Conservation (phyloP, 23 tunicate species). For the Oikopleura albicans region DNA sequence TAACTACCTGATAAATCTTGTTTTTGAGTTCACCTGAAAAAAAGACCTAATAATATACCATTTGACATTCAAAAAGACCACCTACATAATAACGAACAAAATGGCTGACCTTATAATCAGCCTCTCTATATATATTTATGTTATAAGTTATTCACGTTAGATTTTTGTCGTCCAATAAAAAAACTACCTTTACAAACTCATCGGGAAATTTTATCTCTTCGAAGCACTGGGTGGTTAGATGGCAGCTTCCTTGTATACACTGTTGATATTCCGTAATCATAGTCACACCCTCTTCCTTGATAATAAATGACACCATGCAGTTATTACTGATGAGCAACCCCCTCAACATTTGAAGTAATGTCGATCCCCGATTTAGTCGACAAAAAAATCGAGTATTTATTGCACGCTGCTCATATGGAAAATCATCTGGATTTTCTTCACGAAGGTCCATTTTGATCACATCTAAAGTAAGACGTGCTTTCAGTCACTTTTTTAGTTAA, state of each 20-base stretch:
- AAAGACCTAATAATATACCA: too few species aligned
- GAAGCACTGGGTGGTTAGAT: not conserved
- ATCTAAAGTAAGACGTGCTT: too few species aligned
- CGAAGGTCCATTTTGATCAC: not conserved
- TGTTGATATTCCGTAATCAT: not conserved
- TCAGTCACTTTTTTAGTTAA: too few species aligned
- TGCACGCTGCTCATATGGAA: not conserved
- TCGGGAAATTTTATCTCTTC: constrained; percentile 2
- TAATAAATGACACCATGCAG: constrained; percentile 1
- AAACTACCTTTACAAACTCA: not conserved
- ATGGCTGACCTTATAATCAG: too few species aligned
- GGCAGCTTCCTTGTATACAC: not conserved
- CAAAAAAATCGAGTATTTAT: not conserved
- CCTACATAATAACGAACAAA: too few species aligned
- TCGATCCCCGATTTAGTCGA: not conserved
- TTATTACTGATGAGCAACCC: not conserved
- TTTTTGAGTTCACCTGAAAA: too few species aligned
- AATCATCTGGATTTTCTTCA: not conserved
- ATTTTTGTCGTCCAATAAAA: not conserved
- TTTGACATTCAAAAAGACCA: too few species aligned
- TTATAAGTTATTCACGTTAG: too few species aligned
- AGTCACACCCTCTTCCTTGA: not conserved
- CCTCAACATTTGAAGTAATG: not conserved
- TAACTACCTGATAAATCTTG: too few species aligned
- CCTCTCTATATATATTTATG: too few species aligned